Conservation (phyloP, 2,888 invertebrate genomes). For the Tryphoninae sp. region DNA sequence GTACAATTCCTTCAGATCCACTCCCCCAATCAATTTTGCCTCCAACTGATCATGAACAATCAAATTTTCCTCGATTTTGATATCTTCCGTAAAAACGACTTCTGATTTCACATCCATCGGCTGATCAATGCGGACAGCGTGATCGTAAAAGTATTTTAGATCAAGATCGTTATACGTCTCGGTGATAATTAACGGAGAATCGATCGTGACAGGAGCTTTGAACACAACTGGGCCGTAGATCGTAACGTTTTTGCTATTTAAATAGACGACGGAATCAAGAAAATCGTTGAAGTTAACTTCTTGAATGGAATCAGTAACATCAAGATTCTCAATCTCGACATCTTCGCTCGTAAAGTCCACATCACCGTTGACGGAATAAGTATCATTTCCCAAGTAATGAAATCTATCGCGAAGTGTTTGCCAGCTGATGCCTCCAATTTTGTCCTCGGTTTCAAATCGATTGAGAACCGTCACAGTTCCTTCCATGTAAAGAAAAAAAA, state of each 20-base stretch:
- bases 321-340: slow-evolving; percentile 63
- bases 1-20: slow-evolving; percentile 69
- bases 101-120: slow-evolving; percentile 64
- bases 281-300: slow-evolving; percentile 65
- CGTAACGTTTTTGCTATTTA: slow-evolving; percentile 60
- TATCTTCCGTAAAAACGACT: slow-evolving; percentile 67
- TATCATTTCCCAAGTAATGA: slow-evolving; percentile 59
- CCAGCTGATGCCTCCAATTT: slow-evolving; percentile 66
- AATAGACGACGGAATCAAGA: slow-evolving; percentile 64
- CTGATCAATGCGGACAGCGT: slow-evolving; percentile 69
- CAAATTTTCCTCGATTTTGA: slow-evolving; percentile 66
- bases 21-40: slow-evolving; percentile 63
- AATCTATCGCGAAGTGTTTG: slow-evolving; percentile 61
- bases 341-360: slow-evolving; percentile 60
- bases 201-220: slow-evolving; percentile 65
- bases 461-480: slow-evolving; percentile 66
- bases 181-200: slow-evolving; percentile 60
- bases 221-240: slow-evolving; percentile 71
- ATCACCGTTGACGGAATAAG: slow-evolving; percentile 63
- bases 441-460: slow-evolving; percentile 67
- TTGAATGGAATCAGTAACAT: slow-evolving; percentile 64
- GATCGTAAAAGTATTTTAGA: slow-evolving; percentile 68
- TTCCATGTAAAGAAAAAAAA: slow-evolving; percentile 52
- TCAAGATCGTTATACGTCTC: slow-evolving; percentile 70
- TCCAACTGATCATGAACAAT: slow-evolving; percentile 65